These are phyloP conservation scores for Peromyscus polionotus DNA, from an alignment of 2,113 vertebrate species.

Conservation along the genomic window DNA sequence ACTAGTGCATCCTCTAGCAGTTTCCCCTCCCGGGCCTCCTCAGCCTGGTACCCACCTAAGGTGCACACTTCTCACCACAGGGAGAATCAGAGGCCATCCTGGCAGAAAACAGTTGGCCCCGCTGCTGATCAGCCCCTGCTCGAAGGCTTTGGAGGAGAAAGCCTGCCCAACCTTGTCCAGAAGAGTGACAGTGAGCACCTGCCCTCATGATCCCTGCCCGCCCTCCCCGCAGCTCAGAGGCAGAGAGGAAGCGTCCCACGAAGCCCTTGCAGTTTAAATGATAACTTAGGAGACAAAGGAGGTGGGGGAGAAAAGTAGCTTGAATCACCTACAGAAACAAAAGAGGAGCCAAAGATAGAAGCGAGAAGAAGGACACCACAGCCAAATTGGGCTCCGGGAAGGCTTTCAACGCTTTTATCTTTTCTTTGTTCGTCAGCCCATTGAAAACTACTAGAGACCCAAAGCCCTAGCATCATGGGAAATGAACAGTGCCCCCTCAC, in stretches of 20 bases:
- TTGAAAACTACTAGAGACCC: background rate
- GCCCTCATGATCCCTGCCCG: background rate
- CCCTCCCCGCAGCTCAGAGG: slow-evolving; percentile 29
- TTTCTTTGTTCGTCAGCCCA: background rate
- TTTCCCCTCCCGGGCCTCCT: background rate
- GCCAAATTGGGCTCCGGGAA: background rate
- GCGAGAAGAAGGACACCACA: slow-evolving; percentile 34
- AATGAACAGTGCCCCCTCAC: background rate
- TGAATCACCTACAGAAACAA: slow-evolving; percentile 19
- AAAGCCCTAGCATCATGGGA: background rate
- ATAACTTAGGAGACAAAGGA: slow-evolving; percentile 53
- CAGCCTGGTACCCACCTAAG: slow-evolving; percentile 22
- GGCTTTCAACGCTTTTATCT: background rate
- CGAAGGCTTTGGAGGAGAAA: slow-evolving; percentile 44
- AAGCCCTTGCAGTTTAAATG: slow-evolving; percentile 70
- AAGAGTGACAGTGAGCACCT: slow-evolving; percentile 65
- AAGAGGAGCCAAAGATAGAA: slow-evolving; percentile 53
- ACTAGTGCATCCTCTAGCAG: slow-evolving; percentile 23
- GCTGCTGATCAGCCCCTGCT: background rate
- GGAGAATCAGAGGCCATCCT: background rate
- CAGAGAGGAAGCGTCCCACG: slow-evolving; percentile 29
- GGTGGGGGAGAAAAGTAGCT: slow-evolving; percentile 16
- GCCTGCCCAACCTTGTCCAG: slow-evolving; percentile 58
- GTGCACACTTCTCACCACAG: background rate
- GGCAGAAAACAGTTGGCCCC: slow-evolving; percentile 7